Percentiles rank a stretch among this genome's conserved stretches.
These are phyloP conservation scores for Erythrocercus mccallii DNA, from an alignment of 2,113 vertebrate genomes.

Conservation along the genomic window DNA sequence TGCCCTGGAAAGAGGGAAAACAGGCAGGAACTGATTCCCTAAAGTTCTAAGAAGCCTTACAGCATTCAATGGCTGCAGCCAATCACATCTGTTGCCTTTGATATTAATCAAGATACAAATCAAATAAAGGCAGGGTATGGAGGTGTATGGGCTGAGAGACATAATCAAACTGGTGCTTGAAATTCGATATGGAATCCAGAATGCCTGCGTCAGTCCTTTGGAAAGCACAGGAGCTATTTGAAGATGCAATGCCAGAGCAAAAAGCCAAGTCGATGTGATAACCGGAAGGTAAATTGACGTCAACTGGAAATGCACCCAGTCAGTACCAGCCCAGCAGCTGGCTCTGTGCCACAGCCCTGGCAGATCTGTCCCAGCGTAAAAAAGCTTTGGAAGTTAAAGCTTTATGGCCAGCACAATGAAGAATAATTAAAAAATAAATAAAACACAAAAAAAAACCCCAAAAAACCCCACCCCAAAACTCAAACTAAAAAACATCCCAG, in stretches of 20 bases:
- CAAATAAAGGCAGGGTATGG: not conserved
- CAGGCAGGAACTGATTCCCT: not conserved
- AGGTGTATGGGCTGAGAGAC: conserved; percentile 1
- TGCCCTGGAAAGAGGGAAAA: not conserved
- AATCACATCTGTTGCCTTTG: not conserved
- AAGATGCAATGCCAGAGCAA: conserved; percentile 19
- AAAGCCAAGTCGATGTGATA: conserved; percentile 44
- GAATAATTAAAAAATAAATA: too few species aligned
- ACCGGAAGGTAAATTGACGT: conserved; percentile 35
- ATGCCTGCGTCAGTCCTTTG: conserved; percentile 23
- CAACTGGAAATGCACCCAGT: conserved; percentile 30
- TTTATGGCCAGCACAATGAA: not conserved
- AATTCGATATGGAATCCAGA: conserved; percentile 33
- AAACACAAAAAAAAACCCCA: too few species aligned
- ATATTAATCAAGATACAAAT: not conserved
- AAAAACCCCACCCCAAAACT: not conserved
- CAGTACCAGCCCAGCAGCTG: not conserved
- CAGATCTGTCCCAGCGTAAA: not conserved
- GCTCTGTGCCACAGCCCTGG: not conserved
- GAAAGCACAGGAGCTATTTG: conserved; percentile 22
- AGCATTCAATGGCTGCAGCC: not conserved
- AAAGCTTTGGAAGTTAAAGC: not conserved
- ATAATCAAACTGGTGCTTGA: conserved; percentile 13
- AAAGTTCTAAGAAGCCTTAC: not conserved
- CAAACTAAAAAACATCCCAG: not conserved